Evolutionary conservation across 2,888 invertebrate genomes (phyloP), one percentile per base, ranked within the genome.

Genomic region (Epirrhoe alternata): DNA sequence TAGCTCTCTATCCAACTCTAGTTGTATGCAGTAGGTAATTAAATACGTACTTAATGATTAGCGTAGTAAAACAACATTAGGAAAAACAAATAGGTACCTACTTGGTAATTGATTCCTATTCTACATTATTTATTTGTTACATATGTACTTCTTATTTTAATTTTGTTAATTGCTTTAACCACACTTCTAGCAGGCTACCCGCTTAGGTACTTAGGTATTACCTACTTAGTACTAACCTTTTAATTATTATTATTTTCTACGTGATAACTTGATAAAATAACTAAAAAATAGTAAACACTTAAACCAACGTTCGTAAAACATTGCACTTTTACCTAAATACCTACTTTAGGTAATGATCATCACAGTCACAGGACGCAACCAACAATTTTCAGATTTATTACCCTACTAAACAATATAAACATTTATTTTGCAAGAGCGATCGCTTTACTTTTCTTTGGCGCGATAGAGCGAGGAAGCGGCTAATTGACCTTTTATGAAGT

Each of bases 391-490:
- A 10, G 10, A 38, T 38, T 38, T 38, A 38, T 6, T 38, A 12
- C 12, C 12, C 12, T 24, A 2, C 24, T 24, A 24, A 24, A 42
- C 12, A 12, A 33, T 6, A 0, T 33, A 42, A 42, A 42, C 12
- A 42, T 42, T 42, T 24, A 61, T 6, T 24, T 45, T 31, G 38
- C 3, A 45, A 64, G 31, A 66, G 24, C 58, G n/a, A 53, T 54
- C 50, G 42, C 58, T 61, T 61, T 50, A 33, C 72, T 77, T 74
- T 71, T 72, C 76, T 82, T 81, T 82, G 81, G 75, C 72, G 75
- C 77, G 80, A 74, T 73, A 78, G 79, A 82, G 77, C 79, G 81
- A 86, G 86, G 86, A 87, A 87, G 81, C 80, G 65, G 70, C 70
- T 67, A 66, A 68, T 70, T 83, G 86, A 86, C 86, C 85, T 86